Conservation (phyloP, 2,888 invertebrate genomes). For the Notocelia uddmanniana region DNA sequence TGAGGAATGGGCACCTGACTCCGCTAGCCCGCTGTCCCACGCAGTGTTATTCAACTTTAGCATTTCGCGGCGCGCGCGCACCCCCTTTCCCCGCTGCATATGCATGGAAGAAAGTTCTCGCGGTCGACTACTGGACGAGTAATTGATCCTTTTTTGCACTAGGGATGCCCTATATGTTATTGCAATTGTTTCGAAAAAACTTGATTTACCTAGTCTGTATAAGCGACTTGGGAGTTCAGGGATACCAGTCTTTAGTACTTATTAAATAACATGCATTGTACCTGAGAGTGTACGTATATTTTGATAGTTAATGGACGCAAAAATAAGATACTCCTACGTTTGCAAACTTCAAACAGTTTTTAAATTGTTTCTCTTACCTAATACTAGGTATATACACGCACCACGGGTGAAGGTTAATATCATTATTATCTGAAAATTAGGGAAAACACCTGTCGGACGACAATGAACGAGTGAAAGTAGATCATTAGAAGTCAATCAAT, state of each 20-base stretch:
- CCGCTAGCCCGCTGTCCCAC: conserved; percentile 49
- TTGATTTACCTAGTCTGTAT: neutral
- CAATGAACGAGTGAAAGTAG: neutral
- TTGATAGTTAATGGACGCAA: too few species aligned
- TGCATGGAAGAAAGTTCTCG: conserved; percentile 84
- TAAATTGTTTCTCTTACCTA: too few species aligned
- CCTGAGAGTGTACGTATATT: too few species aligned
- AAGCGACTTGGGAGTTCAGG: neutral
- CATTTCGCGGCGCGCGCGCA: conserved; percentile 68
- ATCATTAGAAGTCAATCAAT: neutral
- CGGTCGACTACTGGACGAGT: conserved; percentile 73
- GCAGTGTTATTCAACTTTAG: conserved; percentile 81
- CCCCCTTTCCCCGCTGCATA: conserved; percentile 84
- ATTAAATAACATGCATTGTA: too few species aligned
- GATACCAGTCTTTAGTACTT: too few species aligned
- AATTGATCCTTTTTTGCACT: conserved; percentile 64
- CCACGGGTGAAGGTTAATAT: too few species aligned
- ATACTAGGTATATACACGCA: too few species aligned
- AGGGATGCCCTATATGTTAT: conserved; percentile 17
- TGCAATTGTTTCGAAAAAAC: conserved; percentile 21
- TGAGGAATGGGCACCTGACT: neutral
- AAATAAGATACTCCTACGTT: too few species aligned
- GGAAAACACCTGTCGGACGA: neutral
- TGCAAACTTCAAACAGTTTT: too few species aligned
- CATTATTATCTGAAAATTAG: neutral